These are phyloP conservation scores for Hirundo rustica DNA, from an alignment of 2,797 vertebrate species.

Conservation along the genomic window DNA sequence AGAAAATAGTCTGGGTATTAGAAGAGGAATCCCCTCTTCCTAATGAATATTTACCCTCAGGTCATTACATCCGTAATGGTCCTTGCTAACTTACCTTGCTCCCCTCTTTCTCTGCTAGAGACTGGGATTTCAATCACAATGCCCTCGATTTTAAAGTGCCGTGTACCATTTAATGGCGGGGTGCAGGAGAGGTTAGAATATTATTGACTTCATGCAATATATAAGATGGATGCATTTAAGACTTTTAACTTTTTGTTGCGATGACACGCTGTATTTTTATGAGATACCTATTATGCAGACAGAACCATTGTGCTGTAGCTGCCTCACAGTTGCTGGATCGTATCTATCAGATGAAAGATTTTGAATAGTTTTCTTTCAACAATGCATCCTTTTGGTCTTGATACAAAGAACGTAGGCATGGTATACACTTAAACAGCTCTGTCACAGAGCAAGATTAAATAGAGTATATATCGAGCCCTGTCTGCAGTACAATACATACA, in stretches of 20 bases:
- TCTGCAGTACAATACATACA: constrained; percentile 12
- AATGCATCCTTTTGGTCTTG: constrained; percentile 69
- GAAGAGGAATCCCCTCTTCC: constrained; percentile 71
- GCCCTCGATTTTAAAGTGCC: constrained; percentile 58
- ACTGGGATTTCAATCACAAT: constrained; percentile 62
- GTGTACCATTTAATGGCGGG: constrained; percentile 54
- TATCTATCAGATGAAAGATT: constrained; percentile 63
- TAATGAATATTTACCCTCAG: constrained; percentile 80
- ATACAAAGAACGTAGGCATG: constrained; percentile 68
- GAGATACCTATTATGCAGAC: constrained; percentile 58
- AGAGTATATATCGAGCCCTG: constrained; percentile 52
- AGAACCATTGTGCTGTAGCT: constrained; percentile 59
- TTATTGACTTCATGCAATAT: constrained; percentile 57
- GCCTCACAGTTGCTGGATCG: constrained; percentile 53
- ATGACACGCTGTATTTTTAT: constrained; percentile 57
- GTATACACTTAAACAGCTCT: constrained; percentile 72
- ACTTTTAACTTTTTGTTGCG: constrained; percentile 68
- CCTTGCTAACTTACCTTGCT: constrained; percentile 72
- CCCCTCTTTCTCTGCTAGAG: constrained; percentile 31
- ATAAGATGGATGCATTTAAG: constrained; percentile 60
- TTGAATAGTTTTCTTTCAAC: constrained; percentile 69
- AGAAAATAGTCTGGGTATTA: constrained; percentile 69
- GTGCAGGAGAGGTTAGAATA: constrained; percentile 57
- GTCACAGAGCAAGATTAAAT: constrained; percentile 67
- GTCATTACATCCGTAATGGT: constrained; percentile 65